A percentile compares a stretch with the other conserved stretches of the same genome.
Conservation (phyloP, 2,888 invertebrate genomes). For the Abrostola triplasia region DNA sequence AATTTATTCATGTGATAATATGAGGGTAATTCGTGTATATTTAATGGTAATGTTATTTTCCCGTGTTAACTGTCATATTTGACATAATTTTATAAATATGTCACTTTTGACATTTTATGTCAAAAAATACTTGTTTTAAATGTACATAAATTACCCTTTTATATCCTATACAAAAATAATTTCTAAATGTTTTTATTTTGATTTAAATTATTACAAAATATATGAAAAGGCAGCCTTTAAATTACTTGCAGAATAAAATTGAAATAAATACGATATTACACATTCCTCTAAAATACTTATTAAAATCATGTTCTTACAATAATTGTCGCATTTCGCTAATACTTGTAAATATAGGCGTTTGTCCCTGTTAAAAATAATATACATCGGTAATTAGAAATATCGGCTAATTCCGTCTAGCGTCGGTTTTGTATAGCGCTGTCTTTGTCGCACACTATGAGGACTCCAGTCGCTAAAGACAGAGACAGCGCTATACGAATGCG, state of each 20-base stretch:
- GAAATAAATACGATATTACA: constrained; percentile 53
- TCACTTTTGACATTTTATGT: neutral
- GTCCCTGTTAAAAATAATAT: too few species aligned
- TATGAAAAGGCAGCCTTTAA: too few species aligned
- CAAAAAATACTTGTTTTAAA: neutral
- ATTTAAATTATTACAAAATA: too few species aligned
- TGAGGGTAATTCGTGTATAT: too few species aligned
- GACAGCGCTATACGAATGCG: too few species aligned
- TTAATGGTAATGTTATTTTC: neutral
- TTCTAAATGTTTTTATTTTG: too few species aligned
- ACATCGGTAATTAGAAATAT: too few species aligned
- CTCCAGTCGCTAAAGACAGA: too few species aligned
- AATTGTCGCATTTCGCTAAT: constrained; percentile 31
- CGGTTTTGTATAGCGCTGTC: neutral
- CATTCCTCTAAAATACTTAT: constrained; percentile 54
- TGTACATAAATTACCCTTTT: constrained; percentile 5
- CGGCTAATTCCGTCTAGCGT: too few species aligned
- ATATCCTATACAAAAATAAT: neutral
- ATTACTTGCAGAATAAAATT: constrained; percentile 1
- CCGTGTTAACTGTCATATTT: neutral
- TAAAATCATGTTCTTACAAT: constrained; percentile 31
- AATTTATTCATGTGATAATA: too few species aligned
- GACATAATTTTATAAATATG: neutral
- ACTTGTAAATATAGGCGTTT: constrained; percentile 40
- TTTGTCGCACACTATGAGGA: too few species aligned